A percentile compares a stretch with the other conserved stretches of the same genome.
These are phyloP conservation scores for Clinocottus analis DNA, from an alignment of 2,113 vertebrate species.

Conservation along the genomic window DNA sequence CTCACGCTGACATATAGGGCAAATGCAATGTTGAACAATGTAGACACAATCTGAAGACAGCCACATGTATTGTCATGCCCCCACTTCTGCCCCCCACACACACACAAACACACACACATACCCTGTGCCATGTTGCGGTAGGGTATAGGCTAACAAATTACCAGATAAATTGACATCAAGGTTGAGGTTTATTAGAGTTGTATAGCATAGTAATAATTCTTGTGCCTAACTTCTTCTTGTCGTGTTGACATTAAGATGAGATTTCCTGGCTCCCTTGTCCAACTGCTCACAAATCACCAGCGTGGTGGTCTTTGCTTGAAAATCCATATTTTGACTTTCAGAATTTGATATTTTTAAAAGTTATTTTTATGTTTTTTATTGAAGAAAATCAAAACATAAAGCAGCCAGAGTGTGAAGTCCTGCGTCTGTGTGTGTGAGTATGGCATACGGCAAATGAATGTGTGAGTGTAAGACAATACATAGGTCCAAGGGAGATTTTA, in stretches of 20 bases:
- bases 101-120: constrained; percentile 43
- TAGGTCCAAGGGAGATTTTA: constrained; percentile 62
- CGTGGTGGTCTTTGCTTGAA: not conserved
- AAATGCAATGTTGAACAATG: constrained; percentile 47
- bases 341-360: constrained; percentile 1
- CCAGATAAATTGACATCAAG: constrained; percentile 42
- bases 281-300: constrained; percentile 10
- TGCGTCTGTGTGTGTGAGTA: not conserved
- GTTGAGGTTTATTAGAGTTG: constrained; percentile 42
- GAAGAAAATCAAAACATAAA: constrained; percentile 3
- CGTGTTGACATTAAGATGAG: constrained; percentile 42
- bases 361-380: not conserved
- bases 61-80: constrained; percentile 20
- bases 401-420: not conserved
- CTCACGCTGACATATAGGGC: constrained; percentile 41
- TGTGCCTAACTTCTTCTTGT: constrained; percentile 17
- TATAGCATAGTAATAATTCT: constrained; percentile 38
- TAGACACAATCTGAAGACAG: constrained; percentile 39
- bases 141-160: constrained; percentile 46
- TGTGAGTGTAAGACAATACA: constrained; percentile 42
- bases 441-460: constrained; percentile 14
- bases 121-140: constrained; percentile 55
- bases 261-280: constrained; percentile 1
- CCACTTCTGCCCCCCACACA: not conserved
- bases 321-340: constrained; percentile 10